Evolutionary conservation across 2,113 vertebrate genomes (phyloP).

Genomic region (Cyprichromis sp.): DNA sequence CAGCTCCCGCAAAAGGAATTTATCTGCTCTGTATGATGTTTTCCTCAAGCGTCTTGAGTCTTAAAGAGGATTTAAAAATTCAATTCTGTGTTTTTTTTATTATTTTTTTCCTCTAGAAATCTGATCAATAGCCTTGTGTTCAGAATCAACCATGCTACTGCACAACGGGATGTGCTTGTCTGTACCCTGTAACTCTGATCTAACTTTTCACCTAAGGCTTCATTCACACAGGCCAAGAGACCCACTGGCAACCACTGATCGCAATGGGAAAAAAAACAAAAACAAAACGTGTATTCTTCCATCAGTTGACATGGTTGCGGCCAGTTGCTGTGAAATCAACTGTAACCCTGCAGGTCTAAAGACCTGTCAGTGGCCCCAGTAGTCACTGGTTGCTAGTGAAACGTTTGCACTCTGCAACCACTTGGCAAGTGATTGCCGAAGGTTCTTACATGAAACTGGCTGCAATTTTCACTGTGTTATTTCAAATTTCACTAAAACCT

Average conservation of each 20-base stretch:
- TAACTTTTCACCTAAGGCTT: neutral
- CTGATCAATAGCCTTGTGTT: neutral
- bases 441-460: neutral
- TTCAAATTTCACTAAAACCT: neutral
- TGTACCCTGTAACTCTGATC: neutral
- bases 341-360: neutral
- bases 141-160: neutral
- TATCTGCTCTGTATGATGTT: neutral
- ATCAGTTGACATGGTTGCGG: neutral
- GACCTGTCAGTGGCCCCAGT: neutral
- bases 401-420: neutral
- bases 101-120: neutral
- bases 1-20: neutral
- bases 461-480: neutral
- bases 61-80: neutral
- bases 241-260: neutral
- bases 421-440: neutral
- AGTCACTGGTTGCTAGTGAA: neutral
- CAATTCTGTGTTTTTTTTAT: neutral
- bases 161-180: neutral
- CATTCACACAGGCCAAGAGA: neutral
- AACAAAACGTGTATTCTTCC: neutral
- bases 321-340: neutral
- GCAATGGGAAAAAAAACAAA: rapidly evolving
- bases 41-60: neutral